Evolutionary conservation across 2,797 vertebrate genomes (phyloP).

Genomic region (Ibycter americanus): DNA sequence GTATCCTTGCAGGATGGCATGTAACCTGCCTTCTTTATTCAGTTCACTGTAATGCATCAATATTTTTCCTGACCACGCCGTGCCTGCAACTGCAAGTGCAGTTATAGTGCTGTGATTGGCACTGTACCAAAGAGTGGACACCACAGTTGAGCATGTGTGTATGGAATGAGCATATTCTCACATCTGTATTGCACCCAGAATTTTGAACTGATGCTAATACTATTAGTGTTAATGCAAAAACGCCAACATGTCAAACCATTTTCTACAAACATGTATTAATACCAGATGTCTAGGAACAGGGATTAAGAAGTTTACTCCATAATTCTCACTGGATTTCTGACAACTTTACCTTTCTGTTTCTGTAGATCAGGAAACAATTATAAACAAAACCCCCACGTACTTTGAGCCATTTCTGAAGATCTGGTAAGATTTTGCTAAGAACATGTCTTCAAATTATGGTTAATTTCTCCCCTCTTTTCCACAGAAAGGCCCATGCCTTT

Average conservation of each 20-base stretch:
- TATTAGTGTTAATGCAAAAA: slow-evolving; percentile 25
- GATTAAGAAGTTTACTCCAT: background rate
- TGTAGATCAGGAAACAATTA: background rate
- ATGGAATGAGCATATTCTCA: background rate
- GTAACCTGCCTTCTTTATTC: background rate
- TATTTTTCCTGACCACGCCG: slow-evolving; percentile 45
- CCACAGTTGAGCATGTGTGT: background rate
- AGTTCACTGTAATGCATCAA: slow-evolving; percentile 52
- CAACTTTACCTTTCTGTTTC: background rate
- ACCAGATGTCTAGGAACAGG: background rate
- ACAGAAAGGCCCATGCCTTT: background rate
- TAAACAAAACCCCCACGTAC: fast-evolving
- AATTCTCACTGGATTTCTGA: slow-evolving; percentile 12
- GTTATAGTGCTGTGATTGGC: slow-evolving; percentile 9
- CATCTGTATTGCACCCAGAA: background rate
- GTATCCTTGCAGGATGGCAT: background rate
- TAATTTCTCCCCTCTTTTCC: background rate
- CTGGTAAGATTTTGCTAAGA: background rate
- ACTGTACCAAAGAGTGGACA: slow-evolving; percentile 30
- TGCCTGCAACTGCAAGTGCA: slow-evolving; percentile 9
- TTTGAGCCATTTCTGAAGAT: background rate
- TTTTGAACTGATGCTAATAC: slow-evolving; percentile 20
- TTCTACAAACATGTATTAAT: slow-evolving; percentile 18
- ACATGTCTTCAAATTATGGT: background rate
- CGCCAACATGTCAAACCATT: slow-evolving; percentile 38